A percentile compares a stretch with the other conserved stretches of the same genome.
Conservation (phyloP, 2,888 invertebrate genomes). For the Gymnocheta viridis region DNA sequence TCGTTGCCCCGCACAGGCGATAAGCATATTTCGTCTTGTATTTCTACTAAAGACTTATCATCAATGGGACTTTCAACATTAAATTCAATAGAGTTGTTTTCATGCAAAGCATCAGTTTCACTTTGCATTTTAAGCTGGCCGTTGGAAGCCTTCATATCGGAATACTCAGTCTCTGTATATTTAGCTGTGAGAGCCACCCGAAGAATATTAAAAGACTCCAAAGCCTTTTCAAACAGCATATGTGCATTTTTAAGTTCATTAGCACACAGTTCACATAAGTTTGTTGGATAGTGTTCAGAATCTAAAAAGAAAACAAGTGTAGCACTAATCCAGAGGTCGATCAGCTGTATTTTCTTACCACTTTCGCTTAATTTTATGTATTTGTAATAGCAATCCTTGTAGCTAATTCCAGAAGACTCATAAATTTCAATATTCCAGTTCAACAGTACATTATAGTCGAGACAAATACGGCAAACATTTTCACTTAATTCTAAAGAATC, state of each 20-base stretch:
- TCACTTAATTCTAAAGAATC: background rate
- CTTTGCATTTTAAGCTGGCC: background rate
- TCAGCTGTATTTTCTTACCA: conserved; percentile 15
- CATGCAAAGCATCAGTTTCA: background rate
- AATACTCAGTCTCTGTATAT: background rate
- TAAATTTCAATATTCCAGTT: conserved; percentile 31
- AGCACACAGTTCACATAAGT: conserved; percentile 31
- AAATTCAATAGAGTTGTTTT: no score
- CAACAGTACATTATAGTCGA: background rate
- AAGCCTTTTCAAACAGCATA: conserved; percentile 47
- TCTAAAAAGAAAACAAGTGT: conserved; percentile 6
- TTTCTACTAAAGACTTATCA: background rate
- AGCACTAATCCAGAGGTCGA: no score
- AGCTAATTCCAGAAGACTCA: background rate
- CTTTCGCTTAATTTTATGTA: conserved; percentile 10
- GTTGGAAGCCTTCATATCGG: background rate
- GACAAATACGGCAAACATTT: conserved; percentile 39
- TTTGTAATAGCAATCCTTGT: conserved; percentile 46
- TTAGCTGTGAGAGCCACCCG: background rate
- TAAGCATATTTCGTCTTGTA: no score
- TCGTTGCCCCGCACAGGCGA: background rate
- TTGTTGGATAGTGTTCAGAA: conserved; percentile 25
- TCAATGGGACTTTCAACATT: no score
- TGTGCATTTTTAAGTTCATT: conserved; percentile 24
- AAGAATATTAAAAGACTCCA: conserved; percentile 28